These are phyloP conservation scores for Acrossocheilus fasciatus DNA, from an alignment of 2,797 vertebrate species.

Conservation along the genomic window DNA sequence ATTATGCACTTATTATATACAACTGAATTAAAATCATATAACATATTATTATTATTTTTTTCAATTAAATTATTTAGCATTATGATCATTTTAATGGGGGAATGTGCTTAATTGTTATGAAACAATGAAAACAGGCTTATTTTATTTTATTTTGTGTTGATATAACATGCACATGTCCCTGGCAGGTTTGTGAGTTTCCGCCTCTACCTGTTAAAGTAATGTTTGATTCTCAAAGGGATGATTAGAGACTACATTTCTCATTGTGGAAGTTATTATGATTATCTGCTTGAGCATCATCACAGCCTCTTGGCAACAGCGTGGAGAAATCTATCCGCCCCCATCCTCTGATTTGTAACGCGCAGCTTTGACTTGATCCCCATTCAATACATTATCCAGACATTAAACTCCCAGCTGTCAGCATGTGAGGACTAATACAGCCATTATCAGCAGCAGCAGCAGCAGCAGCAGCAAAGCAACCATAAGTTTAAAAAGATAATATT, in stretches of 20 bases:
- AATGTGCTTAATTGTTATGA: neutral
- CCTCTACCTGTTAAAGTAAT: neutral
- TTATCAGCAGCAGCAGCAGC: neutral
- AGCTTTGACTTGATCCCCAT: conserved; percentile 24
- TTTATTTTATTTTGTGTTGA: neutral
- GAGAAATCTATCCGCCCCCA: conserved; percentile 36
- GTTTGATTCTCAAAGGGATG: neutral
- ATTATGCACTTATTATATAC: neutral
- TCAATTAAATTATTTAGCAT: neutral
- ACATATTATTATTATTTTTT: neutral
- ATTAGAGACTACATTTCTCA: neutral
- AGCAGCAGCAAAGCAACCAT: neutral
- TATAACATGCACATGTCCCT: neutral
- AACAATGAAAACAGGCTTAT: neutral
- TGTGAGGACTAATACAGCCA: conserved; percentile 8
- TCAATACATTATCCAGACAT: conserved; percentile 35
- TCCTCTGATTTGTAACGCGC: conserved; percentile 22
- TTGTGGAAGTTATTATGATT: conserved; percentile 24
- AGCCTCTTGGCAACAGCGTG: conserved; percentile 47
- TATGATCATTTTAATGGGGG: neutral
- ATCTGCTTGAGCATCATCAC: conserved; percentile 30
- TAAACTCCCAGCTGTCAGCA: conserved; percentile 15
- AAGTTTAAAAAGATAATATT: conserved; percentile 19
- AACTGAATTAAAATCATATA: neutral
- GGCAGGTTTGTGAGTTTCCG: neutral